Base-by-base conservation (phyloP, 1,140 invertebrate species). In the Drosophila paulistorum region DNA sequence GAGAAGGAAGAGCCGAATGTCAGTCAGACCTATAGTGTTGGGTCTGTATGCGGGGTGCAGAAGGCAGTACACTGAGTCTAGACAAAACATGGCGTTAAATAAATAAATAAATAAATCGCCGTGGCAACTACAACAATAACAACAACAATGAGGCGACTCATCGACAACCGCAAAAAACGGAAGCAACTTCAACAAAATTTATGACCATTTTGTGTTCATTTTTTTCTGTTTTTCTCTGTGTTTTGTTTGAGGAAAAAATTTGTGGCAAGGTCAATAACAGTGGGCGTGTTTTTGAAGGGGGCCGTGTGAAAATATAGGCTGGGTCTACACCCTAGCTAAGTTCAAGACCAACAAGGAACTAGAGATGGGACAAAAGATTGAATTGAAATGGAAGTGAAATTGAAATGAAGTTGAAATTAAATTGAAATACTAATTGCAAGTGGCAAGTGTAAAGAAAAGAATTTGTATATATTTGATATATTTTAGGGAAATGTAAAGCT, bases 31-130 rank as follows among this genome's bases (percentile, higher is more conserved):
- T 23, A 42, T 59, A 39, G 57, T n/a, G 6, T 11, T 11, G 7
- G 65, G 45, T 3, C 42, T 14, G 17, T 14, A 45, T 14, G 45
- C 9, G 45, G 45, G 45, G 45, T 1, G 45, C 2, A 23, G 42
- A 7, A 14, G 13, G 41, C 41, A 20, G 73, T 71, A 37, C 4
- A 3, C 37, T 48, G 57, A 41, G 83, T 87, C 84, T 87, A 87
- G 83, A 87, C 83, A 87, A 89, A 87, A 89, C 83, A 87, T 83
- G 83, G 83, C 84, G 78, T 82, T 87, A 87, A 87, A 89, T 87
- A 87, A 87, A 87, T 89, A 87, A 87, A 87, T 89, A 79, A 79
- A 79, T 79, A 51, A 51, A 51, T 51, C 45, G 72, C 72, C 61
- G 73, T 58, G 37, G 14, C 13, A 65, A 45, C 73, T 62, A 48